A percentile compares a stretch with the other conserved stretches of the same genome.
phyloP scores from a whole-genome alignment of 2,113 vertebrate genomes.

The Tylochromis polylepis region DNA sequence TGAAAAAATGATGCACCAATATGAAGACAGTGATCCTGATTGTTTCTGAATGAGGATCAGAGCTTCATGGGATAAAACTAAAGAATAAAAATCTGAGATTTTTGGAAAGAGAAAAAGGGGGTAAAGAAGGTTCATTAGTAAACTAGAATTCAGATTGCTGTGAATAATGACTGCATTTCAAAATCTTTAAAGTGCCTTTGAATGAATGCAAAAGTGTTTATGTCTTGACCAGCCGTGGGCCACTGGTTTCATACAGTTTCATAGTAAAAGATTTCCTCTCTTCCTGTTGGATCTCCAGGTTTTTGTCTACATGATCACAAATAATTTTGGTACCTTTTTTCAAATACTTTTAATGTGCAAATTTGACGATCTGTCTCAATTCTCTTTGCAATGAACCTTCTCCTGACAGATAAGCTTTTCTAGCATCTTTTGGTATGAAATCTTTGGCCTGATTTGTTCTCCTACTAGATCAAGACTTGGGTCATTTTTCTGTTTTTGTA shows the following conservation, averaged over 20 bases:
- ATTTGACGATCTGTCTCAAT: neutral
- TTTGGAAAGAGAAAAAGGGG: slow-evolving; percentile 70
- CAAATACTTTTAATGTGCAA: neutral
- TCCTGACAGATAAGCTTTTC: neutral
- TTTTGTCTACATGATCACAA: neutral
- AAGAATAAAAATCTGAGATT: slow-evolving; percentile 86
- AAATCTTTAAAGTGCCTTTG: neutral
- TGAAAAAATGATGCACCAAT: slow-evolving; percentile 33
- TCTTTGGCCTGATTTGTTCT: neutral
- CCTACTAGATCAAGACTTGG: neutral
- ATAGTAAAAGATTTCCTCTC: neutral
- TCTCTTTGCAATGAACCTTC: neutral
- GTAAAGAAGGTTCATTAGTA: slow-evolving; percentile 67
- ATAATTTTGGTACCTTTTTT: neutral
- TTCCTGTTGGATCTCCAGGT: neutral
- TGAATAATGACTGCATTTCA: neutral
- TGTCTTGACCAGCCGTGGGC: neutral
- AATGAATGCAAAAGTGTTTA: neutral
- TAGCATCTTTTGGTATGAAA: neutral
- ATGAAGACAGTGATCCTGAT: slow-evolving; percentile 58
- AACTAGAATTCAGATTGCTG: neutral
- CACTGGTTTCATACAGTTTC: neutral
- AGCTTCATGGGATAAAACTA: slow-evolving; percentile 85
- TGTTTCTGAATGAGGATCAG: slow-evolving; percentile 58
- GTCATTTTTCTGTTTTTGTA: neutral